A percentile compares a stretch with the other conserved stretches of the same genome.
These are phyloP conservation scores for rat (Rattus norvegicus) DNA, from an alignment of 2,113 vertebrate species.

Conservation along the genomic window GRCr8 NC_086019.1:113339501-113340000, in stretches of 20 bases:
- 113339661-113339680: neutral
- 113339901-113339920: neutral
- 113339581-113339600: too few species aligned
- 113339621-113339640: neutral
- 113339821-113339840: neutral
- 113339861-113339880: neutral
- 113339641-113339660: neutral
- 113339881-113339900: neutral
- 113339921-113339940: neutral
- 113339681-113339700: neutral
- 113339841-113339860: neutral
- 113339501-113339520: too few species aligned
- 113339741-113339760: neutral
- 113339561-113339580: neutral
- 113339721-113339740: neutral
- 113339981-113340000: too few species aligned
- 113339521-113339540: neutral
- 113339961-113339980: too few species aligned
- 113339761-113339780: too few species aligned
- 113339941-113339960: neutral
- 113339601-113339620: neutral
- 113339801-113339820: neutral
- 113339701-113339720: neutral
- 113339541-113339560: accelerated
- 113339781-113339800: neutral